Base-by-base conservation (phyloP, 1,140 invertebrate genomes). In the Caenorhabditis latens region DNA sequence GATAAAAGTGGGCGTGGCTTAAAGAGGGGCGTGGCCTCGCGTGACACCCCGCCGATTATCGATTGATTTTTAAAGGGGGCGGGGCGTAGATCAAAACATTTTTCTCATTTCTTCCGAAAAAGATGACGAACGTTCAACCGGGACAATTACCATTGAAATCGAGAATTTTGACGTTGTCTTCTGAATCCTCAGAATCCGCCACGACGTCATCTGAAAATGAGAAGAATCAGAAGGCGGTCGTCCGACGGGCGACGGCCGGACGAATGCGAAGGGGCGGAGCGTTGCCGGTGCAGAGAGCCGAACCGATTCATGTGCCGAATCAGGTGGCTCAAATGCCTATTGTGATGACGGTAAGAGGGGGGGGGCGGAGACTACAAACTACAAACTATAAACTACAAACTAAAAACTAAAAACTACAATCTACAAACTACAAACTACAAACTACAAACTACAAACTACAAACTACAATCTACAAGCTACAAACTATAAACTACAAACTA, bases 111-210 rank as follows among this genome's bases (percentile, higher is more conserved):
- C n/a, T 21, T n/a, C 1, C 50, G 1, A 4, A 58, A 19, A 58
- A 71, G 42, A 71, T 46, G 19, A 71, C 46, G 67, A 71, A 71
- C 7, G 46, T 32, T n/a, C 67, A 71, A 71, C 67, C 67, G 67
- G 67, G 67, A 71, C 67, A 71, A n/a, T 19, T 19, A 46, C 67
- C 67, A 43, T n/a, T 43, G 42, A 71, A 46, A 43, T 71, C 67
- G 40, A 32, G 32, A 32, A 32, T 32, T 32, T 32, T 71, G 40
- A 48, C 8, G 13, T 43, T 16, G 8, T 7, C 43, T 6, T 48
- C 67, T 71, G 40, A 71, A 71, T 71, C 67, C 4, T 5, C n/a
- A n/a, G n/a, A n/a, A n/a, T n/a, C 5, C 19, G 67, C 46, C 6
- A 42, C 16, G 4, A 32, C 4, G 6, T n/a, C 21, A 8, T 32